Base-by-base conservation (phyloP, 2,888 invertebrate species). In the Odontocolon sp. region DNA sequence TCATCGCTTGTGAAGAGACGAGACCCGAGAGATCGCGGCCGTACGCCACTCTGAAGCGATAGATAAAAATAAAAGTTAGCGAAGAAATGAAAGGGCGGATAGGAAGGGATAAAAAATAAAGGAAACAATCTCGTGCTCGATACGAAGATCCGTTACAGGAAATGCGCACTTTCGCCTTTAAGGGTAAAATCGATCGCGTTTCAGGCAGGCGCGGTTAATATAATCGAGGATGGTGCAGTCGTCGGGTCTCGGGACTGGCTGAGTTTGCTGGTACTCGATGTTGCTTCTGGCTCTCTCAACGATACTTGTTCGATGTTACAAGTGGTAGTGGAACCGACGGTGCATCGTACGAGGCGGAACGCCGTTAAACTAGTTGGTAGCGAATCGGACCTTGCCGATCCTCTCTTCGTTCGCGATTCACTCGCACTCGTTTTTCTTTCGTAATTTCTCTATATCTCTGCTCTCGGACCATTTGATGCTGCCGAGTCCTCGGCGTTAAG, bases 301-400 rank as follows among this genome's bases (percentile, higher is more conserved):
- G 47, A 26, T 26, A 14, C 45, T 26, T 16, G 18, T 16, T 50
- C 23, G 26, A 18, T 40, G 36, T 23, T 47, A 14, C 38, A 47
- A 56, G 23, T 47, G 31, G 31, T 42, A 67, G 18, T 56, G 28
- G 31, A 71, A 71, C 50, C 63, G 57, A 36, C 72, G 63, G 77
- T 77, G 77, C 77, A 77, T 77, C 77, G 77, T 77, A 77, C 77
- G 72, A 77, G 68, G 67, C 77, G 77, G 77, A 77, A 77, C 77
- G 77, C 77, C 77, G 77, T 77, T 77, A 72, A 77, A 77, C 77
- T 72, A 77, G 77, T 77, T 77, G 57, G 50, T 68, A 68, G 77
- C 72, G 68, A 72, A 77, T 77, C 77, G 77, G 63, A 77, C 63
- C 77, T 77, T 68, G 77, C 72, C 68, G 77, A 72, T 68, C 42